phyloP scores from a whole-genome alignment of 2,888 invertebrate genomes.

The Sarcophaga subvicina region DNA sequence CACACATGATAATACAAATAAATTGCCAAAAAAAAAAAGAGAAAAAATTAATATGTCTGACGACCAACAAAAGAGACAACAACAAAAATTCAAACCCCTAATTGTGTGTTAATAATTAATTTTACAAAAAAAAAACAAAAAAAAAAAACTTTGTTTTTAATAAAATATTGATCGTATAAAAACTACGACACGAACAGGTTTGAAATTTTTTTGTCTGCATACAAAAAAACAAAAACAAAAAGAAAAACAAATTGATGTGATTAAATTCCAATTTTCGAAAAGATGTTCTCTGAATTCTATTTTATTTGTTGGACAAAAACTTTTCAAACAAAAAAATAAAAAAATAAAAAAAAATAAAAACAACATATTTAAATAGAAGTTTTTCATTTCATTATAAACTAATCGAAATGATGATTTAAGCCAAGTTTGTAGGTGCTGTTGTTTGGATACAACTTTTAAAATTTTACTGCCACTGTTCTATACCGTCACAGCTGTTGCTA shows the following conservation, averaged over 20 bases:
- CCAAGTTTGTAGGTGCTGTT: conserved; percentile 44
- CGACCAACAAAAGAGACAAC: not conserved
- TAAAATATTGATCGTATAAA: conserved; percentile 33
- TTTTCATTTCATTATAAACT: conserved; percentile 1
- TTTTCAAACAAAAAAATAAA: conserved; percentile 25
- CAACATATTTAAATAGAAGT: not conserved
- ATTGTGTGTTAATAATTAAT: conserved; percentile 57
- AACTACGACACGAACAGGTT: conserved; percentile 66
- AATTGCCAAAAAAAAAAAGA: conserved; percentile 35
- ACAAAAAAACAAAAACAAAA: conserved; percentile 11
- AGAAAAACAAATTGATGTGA: conserved; percentile 3
- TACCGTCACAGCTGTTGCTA: not conserved
- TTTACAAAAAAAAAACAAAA: conserved; percentile 23
- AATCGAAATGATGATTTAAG: conserved; percentile 33
- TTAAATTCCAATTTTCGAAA: conserved; percentile 28
- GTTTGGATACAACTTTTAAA: conserved; percentile 27
- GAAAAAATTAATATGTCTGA: conserved; percentile 35
- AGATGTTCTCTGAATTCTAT: conserved; percentile 37
- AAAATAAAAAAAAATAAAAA: conserved; percentile 10
- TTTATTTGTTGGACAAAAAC: conserved; percentile 27
- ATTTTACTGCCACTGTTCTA: conserved; percentile 19
- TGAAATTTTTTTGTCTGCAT: conserved; percentile 28
- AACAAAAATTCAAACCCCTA: conserved; percentile 30
- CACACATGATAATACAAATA: conserved; percentile 50
- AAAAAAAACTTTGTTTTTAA: conserved; percentile 29